Base-by-base conservation (phyloP, 2,113 vertebrate species). In the Zapus hudsonius region DNA sequence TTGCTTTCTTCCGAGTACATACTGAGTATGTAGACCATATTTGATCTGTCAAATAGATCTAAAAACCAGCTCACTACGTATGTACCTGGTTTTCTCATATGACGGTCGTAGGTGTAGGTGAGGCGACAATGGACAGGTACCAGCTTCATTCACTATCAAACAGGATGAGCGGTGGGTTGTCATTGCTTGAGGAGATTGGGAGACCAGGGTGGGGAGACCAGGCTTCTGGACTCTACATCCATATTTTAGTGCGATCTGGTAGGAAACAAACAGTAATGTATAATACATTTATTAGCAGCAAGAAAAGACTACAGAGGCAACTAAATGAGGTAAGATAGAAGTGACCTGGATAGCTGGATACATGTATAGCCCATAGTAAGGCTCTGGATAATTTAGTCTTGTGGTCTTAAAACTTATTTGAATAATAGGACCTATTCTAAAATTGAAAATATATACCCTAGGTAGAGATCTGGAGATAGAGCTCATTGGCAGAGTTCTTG, bases 391-490 rank as follows among this genome's bases (percentile, higher is more conserved):
- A 73, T 67, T 90, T 84, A 91, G 22, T 70, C 47, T 44, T 86
- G 3, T 66, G 15, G 47, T 90, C 74, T 92, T 90, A 52, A 94
- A 83, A 83, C 15, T 84, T 59, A 57, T 89, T 94, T 89, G 70
- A 66, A 59, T 70, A 94, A 59, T 1, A 91, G 20, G 57, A 91
- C 31, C 33, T 73, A 25, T 79, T 92, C 88, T 15, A 52, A 72
- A 85, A 40, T 25, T 78, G 38, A 89, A 91, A 85, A 27, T 70
- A 64, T 6, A 70, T 38, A 31, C 79, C 27, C 23, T 66, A 31
- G 74, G 47, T 44, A 25, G 42, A 72, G 64, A 52, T 52, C 52
- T 52, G 52, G 12, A 52, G 52, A 52, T 52, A 15, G 12, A 52
- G 52, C 52, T 52, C 52, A 52, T 52, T 52, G 52, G 52, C 12